These are phyloP conservation scores for Neomorphus geoffroyi DNA, from an alignment of 2,797 vertebrate genomes.

Conservation along the genomic window DNA sequence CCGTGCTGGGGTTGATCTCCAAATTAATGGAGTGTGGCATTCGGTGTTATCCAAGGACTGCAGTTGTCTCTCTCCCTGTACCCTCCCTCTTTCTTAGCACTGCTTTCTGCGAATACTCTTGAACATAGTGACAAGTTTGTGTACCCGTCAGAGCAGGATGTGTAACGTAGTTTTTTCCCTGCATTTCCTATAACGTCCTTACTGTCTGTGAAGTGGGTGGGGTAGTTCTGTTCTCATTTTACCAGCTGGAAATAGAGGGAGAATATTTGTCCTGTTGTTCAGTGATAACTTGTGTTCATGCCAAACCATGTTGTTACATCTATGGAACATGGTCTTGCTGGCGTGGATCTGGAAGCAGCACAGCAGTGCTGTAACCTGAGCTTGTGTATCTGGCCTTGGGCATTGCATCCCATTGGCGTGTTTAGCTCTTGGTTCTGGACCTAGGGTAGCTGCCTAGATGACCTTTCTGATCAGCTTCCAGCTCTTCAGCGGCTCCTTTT, in stretches of 20 bases:
- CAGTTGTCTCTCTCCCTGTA: background rate
- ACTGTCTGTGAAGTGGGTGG: background rate
- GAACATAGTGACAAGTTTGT: background rate
- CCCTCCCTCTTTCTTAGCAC: background rate
- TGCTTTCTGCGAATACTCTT: background rate
- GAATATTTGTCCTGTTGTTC: background rate
- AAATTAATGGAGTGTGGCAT: background rate
- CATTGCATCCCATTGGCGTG: accelerated
- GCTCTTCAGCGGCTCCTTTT: background rate
- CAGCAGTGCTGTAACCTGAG: background rate
- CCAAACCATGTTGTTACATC: background rate
- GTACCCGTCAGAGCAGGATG: background rate
- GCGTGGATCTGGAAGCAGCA: background rate
- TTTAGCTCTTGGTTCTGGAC: background rate
- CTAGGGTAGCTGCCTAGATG: background rate
- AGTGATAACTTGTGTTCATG: background rate
- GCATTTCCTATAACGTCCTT: background rate
- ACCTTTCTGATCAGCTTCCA: background rate
- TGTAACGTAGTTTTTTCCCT: background rate
- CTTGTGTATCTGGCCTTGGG: background rate
- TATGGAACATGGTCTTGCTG: background rate
- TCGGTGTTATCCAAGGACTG: background rate
- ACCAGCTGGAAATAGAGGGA: background rate
- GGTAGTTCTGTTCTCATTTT: background rate
- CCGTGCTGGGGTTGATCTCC: background rate